These are phyloP conservation scores for Drosophila sp. DNA, from an alignment of 1,140 invertebrate species.

Conservation along the genomic window DNA sequence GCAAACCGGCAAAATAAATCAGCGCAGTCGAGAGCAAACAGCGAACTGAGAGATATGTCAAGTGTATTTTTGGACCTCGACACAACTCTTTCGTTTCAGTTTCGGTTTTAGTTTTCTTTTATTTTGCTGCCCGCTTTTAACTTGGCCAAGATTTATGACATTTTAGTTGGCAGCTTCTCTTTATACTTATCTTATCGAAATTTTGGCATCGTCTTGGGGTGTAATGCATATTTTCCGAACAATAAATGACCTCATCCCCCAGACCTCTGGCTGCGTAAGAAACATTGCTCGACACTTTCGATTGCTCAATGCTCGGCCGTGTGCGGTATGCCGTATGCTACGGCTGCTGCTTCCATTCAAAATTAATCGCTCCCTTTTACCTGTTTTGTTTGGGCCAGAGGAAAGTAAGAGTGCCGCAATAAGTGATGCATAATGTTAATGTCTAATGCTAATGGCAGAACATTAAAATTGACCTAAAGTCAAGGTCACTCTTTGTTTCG, in stretches of 20 bases:
- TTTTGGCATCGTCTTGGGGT: constrained; percentile 64
- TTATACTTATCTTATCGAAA: constrained; percentile 80
- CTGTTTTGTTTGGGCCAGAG: not conserved
- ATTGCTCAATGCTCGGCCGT: not conserved
- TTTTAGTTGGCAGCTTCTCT: constrained; percentile 78
- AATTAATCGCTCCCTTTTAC: constrained; percentile 7
- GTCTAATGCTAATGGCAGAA: not conserved
- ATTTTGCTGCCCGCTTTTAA: constrained; percentile 42
- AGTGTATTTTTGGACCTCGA: constrained; percentile 74
- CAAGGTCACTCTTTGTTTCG: not conserved
- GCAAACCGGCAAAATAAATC: constrained; percentile 83
- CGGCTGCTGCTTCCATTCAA: not conserved
- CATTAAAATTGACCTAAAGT: constrained; percentile 10
- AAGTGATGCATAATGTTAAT: not conserved
- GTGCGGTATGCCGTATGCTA: too few relatives aligned
- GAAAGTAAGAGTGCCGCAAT: not conserved
- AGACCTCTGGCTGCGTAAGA: constrained; percentile 18
- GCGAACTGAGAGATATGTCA: constrained; percentile 54
- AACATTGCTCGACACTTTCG: constrained; percentile 7
- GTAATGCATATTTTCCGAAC: constrained; percentile 55
- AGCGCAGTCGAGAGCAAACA: constrained; percentile 55
- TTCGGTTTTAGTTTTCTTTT: constrained; percentile 47
- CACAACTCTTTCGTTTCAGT: constrained; percentile 74
- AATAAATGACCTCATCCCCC: constrained; percentile 54
- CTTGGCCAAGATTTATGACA: constrained; percentile 81